These are phyloP conservation scores for Diphyllodes magnificus DNA, from an alignment of 2,113 vertebrate genomes.

Conservation along the genomic window DNA sequence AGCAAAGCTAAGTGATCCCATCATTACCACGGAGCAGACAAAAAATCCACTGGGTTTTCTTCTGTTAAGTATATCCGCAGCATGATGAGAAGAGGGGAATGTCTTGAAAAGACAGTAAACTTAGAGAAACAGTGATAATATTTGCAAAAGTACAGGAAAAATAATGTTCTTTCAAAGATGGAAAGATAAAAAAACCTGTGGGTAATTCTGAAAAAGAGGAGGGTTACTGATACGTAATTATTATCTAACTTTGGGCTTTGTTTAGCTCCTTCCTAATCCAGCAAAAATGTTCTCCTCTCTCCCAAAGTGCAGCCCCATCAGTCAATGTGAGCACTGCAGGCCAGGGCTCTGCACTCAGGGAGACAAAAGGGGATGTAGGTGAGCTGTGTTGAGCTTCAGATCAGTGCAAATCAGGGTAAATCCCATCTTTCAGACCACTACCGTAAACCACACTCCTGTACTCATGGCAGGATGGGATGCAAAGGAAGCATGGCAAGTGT, in stretches of 20 bases:
- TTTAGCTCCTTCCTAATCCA: background rate
- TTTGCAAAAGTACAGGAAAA: background rate
- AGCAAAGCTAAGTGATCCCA: background rate
- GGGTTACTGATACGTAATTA: accelerated
- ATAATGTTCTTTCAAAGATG: background rate
- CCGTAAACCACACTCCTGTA: accelerated
- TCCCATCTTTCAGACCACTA: accelerated
- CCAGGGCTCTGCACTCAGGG: background rate
- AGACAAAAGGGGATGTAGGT: accelerated
- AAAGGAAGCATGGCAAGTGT: background rate
- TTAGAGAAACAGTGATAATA: background rate
- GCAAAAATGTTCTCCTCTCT: background rate
- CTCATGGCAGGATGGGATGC: background rate
- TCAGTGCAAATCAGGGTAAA: background rate
- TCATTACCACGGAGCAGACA: background rate
- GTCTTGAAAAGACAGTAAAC: background rate
- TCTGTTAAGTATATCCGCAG: background rate
- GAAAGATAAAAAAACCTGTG: background rate
- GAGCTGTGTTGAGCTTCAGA: background rate
- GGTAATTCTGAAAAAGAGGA: background rate
- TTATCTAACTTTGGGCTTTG: background rate
- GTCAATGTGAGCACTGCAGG: background rate
- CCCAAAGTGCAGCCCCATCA: background rate
- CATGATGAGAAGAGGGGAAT: background rate
- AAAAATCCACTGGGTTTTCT: background rate